Base-by-base conservation (phyloP, 2,797 vertebrate species). In the Acanthiza pusilla region DNA sequence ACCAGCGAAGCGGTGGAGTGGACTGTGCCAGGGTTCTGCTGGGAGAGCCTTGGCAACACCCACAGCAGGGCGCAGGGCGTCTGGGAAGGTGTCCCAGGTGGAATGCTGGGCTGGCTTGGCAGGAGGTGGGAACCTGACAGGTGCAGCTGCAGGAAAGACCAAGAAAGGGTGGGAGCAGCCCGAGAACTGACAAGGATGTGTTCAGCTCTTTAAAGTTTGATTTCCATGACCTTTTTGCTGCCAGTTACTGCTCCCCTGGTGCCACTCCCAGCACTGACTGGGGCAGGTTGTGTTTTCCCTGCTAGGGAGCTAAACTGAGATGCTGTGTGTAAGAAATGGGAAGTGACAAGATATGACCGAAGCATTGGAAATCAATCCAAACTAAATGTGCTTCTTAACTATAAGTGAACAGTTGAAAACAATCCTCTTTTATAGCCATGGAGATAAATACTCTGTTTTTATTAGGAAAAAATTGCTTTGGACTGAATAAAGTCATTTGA, bases 331-430 rank as follows among this genome's bases (percentile, higher is more conserved):
- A 98, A 98, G 98, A 99, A 99, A 99, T 99, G 98, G 98, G 99
- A 99, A 99, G 99, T 99, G 99, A 99, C 99, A 99, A 98, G 98
- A 98, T 99, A 99, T 99, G 99, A 99, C 99, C 98, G 95, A 98
- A 98, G 97, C 98, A 99, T 99, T 99, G 99, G 99, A 99, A 99
- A 99, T 99, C 99, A 99, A 99, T 99, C 98, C 98, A 98, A 99
- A 99, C 98, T 99, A 99, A 99, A 99, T 99, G 99, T 98, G 98
- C 98, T 99, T 98, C 98, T 99, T 99, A 99, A 99, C 98, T 99
- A 99, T 98, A 99, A 99, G 98, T 99, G 99, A 99, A 98, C 98
- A 99, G 98, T 98, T 99, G 98, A 99, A 98, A 98, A 98, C 98
- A 98, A 98, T 98, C 98, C 97, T 97, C 97, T 97, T 98, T 98